Evolutionary conservation across 2,113 vertebrate genomes (phyloP).

Genomic region (Eulemur macaco): DNA sequence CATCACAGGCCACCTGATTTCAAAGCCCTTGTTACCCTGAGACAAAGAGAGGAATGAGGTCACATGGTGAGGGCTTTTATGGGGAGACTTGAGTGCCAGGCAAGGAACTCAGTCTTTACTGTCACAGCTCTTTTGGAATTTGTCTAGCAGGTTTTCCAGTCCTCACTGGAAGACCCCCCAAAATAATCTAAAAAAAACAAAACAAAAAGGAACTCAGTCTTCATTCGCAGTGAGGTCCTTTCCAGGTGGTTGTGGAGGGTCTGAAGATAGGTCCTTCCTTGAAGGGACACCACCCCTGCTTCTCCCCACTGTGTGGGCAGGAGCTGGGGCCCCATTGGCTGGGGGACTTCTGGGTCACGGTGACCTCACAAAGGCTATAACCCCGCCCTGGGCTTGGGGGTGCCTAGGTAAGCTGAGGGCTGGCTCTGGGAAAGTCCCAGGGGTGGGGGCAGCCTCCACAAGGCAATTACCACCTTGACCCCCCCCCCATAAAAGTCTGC

Average conservation of each 20-base stretch:
- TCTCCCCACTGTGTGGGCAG: neutral
- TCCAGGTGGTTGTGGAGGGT: neutral
- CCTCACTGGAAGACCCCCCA: too few relatives aligned
- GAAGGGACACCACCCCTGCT: neutral
- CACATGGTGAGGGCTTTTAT: neutral
- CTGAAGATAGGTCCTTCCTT: neutral
- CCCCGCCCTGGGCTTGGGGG: neutral
- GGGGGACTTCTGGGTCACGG: neutral
- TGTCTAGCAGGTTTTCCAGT: too few relatives aligned
- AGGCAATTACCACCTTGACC: constrained; percentile 49
- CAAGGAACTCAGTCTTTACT: neutral
- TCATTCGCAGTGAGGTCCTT: neutral
- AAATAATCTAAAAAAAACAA: too few relatives aligned
- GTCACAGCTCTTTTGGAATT: too few relatives aligned
- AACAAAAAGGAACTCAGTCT: neutral
- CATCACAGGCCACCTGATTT: neutral
- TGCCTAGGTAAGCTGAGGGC: constrained; percentile 52
- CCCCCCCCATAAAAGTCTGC: neutral
- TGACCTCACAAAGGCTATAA: constrained; percentile 73
- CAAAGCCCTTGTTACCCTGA: neutral
- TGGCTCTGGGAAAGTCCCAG: constrained; percentile 14
- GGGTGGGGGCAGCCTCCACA: constrained; percentile 37
- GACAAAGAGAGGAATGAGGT: neutral
- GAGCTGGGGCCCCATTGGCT: constrained; percentile 50
- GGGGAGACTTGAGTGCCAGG: neutral